Conservation (phyloP, 2,888 invertebrate species). For the Steromphala cineraria region DNA sequence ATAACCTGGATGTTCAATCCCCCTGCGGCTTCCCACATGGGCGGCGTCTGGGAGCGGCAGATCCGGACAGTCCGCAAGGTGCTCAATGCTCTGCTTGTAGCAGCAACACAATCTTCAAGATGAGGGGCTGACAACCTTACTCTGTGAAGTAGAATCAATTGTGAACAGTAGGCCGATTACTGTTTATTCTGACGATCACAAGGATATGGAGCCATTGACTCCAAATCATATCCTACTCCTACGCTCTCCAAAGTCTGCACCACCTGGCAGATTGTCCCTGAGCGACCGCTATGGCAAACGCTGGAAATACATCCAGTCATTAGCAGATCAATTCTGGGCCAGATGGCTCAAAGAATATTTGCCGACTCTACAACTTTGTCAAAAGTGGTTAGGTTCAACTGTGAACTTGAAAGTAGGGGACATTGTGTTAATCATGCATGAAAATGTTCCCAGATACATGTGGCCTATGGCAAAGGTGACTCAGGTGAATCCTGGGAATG, state of each 20-base stretch:
- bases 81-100: constrained; percentile 13
- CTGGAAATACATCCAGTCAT: constrained; percentile 22
- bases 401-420: constrained; percentile 16
- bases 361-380: constrained; percentile 21
- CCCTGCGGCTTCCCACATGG: constrained; percentile 30
- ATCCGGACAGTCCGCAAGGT: constrained; percentile 35
- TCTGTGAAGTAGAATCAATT: constrained; percentile 38
- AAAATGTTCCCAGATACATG: neutral
- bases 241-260: neutral
- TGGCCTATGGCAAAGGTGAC: constrained; percentile 23
- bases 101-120: constrained; percentile 14
- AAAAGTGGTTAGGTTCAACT: constrained; percentile 17
- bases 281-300: constrained; percentile 20
- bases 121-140: constrained; percentile 34
- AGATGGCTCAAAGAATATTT: constrained; percentile 23
- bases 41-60: constrained; percentile 39
- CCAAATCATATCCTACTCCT: constrained; percentile 33
- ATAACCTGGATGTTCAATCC: constrained; percentile 32
- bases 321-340: constrained; percentile 1
- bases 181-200: constrained; percentile 20
- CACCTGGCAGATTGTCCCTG: neutral
- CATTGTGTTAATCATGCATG: constrained; percentile 20
- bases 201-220: constrained; percentile 34
- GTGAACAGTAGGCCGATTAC: constrained; percentile 44
- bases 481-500: constrained; percentile 7